Evolutionary conservation across 2,797 vertebrate genomes (phyloP), one percentile per base, ranked within the genome.

Genomic region (Tympanoctomys barrerae): DNA sequence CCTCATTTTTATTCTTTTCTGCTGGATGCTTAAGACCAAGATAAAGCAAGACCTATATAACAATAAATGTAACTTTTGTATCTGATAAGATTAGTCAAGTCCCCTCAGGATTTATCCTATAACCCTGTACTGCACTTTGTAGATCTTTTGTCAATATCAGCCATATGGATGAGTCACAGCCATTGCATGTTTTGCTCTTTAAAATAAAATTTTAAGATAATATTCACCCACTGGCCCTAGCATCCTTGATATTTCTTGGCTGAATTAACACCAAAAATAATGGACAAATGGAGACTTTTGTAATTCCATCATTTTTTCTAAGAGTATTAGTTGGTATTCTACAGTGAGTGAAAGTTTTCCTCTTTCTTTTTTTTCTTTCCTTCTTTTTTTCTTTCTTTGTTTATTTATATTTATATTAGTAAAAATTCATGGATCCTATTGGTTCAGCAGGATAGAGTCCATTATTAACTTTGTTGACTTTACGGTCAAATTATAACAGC

Each of bases 381-480:
- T 49, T 49, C 46, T 39, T 66, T 5, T 49, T 66, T 89, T 84
- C 70, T 64, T 62, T 83, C 84, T 46, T 75, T 54, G 36, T 22
- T 75, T 61, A 33, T 18, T 42, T 81, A 77, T 86, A 46, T 75
- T 91, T 82, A 49, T 12, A 79, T 52, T 33, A 85, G 10, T 84
- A 52, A 13, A 77, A 39, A 59, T 49, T 93, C 70, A 3, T 39
- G 5, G 68, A 66, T 92, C 75, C 14, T 62, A 28, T 85, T 79
- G 66, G 70, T 31, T 70, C 61, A 77, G 0, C 26, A 19, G 14
- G 36, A 66, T 68, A 78, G 52, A 92, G n/a, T n/a, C 21, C 28
- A n/a, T 90, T 91, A 46, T 33, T 90, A 87, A 81, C 26, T 22
- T 64, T 64, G 71, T 10, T 33, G 22, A 88, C 91, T 86, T 86